Conservation (phyloP, 64 coral and sea anemone species). For the Montipora foliosa region DNA sequence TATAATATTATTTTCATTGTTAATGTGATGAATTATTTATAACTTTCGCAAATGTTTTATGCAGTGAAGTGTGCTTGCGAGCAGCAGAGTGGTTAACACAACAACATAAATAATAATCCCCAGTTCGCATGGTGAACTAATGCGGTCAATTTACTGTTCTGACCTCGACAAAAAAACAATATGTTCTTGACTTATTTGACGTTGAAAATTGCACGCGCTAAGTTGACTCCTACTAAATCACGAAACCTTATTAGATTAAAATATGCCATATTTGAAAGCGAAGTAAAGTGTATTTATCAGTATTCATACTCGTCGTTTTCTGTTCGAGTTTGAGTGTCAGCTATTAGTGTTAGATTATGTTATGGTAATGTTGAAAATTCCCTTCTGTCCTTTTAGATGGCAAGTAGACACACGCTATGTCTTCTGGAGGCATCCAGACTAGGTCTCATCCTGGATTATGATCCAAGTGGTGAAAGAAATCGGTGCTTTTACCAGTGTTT, state of each 20-base stretch:
- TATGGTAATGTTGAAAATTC: slow-evolving; percentile 32
- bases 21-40: not conserved
- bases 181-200: slow-evolving; percentile 24
- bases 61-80: not conserved
- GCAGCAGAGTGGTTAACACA: not conserved
- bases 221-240: slow-evolving; percentile 30
- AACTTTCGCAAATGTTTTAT: slow-evolving; percentile 8
- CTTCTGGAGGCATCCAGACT: slow-evolving; percentile 20
- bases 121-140: not conserved
- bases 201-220: slow-evolving; percentile 12
- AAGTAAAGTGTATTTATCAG: slow-evolving; percentile 28
- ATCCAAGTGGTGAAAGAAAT: slow-evolving; percentile 49
- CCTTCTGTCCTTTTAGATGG: slow-evolving; percentile 19
- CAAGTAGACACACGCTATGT: slow-evolving; percentile 35
- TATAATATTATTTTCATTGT: slow-evolving; percentile 2
- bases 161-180: slow-evolving; percentile 11
- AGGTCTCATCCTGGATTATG: slow-evolving; percentile 16
- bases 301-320: not conserved
- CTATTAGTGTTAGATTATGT: slow-evolving; percentile 32
- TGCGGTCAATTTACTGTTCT: slow-evolving; percentile 2
- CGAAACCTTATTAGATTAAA: slow-evolving; percentile 32
- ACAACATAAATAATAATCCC: not conserved
- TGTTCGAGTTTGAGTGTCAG: slow-evolving; percentile 33
- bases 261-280: slow-evolving; percentile 27
- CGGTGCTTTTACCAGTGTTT: slow-evolving; percentile 44